phyloP scores from a whole-genome alignment of 2,888 invertebrate species.

The Epiblema foenella region DNA sequence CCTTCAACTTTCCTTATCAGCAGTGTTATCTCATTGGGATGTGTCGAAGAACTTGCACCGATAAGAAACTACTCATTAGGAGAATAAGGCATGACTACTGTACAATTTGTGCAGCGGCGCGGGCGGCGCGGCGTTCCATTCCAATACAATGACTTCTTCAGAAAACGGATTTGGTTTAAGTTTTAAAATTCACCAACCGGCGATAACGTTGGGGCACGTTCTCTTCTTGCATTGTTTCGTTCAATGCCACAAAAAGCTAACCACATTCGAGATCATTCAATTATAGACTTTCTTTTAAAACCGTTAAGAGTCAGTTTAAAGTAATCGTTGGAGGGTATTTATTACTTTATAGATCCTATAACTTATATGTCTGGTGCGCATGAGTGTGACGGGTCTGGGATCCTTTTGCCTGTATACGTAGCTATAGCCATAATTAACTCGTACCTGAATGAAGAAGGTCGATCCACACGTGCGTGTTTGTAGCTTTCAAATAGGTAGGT shows the following conservation, averaged over 20 bases:
- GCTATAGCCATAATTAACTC: slow-evolving; percentile 77
- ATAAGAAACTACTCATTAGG: slow-evolving; percentile 32
- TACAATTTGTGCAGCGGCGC: slow-evolving; percentile 23
- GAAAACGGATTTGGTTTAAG: slow-evolving; percentile 56
- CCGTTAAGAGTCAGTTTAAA: slow-evolving; percentile 66
- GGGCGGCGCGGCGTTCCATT: slow-evolving; percentile 13
- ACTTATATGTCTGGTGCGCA: slow-evolving; percentile 80
- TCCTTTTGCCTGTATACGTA: slow-evolving; percentile 77
- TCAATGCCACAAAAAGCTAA: slow-evolving; percentile 61
- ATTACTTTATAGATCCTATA: slow-evolving; percentile 66
- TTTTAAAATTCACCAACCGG: slow-evolving; percentile 63
- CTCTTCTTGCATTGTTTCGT: slow-evolving; percentile 72
- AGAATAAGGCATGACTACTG: slow-evolving; percentile 27
- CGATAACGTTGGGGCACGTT: slow-evolving; percentile 82
- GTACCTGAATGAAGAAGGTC: slow-evolving; percentile 75
- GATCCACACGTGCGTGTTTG: slow-evolving; percentile 58
- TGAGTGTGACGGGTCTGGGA: slow-evolving; percentile 77
- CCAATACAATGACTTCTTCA: slow-evolving; percentile 47
- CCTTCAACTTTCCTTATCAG: slow-evolving; percentile 58
- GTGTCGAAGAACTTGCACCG: slow-evolving; percentile 44
- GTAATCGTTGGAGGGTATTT: slow-evolving; percentile 58
- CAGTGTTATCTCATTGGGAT: slow-evolving; percentile 59
- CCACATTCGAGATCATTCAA: slow-evolving; percentile 52
- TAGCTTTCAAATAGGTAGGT: slow-evolving; percentile 19
- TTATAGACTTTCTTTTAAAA: slow-evolving; percentile 64